Evolutionary conservation across 2,797 vertebrate species (phyloP), one percentile per base, ranked within the genome.

Genomic region (Diplodus puntazzo): DNA sequence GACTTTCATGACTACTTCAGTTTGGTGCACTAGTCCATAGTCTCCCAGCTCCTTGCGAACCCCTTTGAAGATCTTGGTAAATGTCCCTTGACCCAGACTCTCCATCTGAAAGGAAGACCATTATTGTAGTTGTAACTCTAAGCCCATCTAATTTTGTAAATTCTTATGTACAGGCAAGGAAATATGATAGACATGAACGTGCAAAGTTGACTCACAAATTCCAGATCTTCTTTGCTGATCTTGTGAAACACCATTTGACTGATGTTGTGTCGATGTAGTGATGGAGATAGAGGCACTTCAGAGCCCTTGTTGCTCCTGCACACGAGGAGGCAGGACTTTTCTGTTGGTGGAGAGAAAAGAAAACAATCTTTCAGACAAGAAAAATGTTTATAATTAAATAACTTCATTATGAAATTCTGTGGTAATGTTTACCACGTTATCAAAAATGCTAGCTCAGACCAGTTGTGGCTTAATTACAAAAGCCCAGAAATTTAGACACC

Each of bases 221-320:
- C 95, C 81, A 99, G 95, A 83, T 99, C 97, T 89, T 99, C 98
- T 90, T 97, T 99, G 82, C 95, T 96, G 87, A 99, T 99, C 93
- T 98, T 99, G 95, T 99, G 98, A 93, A 99, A 99, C 80, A 99
- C 97, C 98, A 99, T 99, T 86, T 98, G 98, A 92, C 94, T 98
- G 91, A 99, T 93, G 86, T 97, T 98, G 81, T 96, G 97, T 58
- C 95, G 97, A 75, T 97, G 95, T 13, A 96, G 89, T 0, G 96
- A 95, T 6, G 97, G 97, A 21, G 98, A 98, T 1, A 92, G 89
- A 66, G 95, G 94, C 66, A 97, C 90, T 42, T 98, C 98, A 57
- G 96, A 96, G 77, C 93, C 87, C 18, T 96, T 95, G 91, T 97
- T 98, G 87, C 95, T 98, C 90, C 98, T 96, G 86, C 97, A 97